Conservation (phyloP, 2,113 vertebrate species). For the Ceratotherium simum region DNA sequence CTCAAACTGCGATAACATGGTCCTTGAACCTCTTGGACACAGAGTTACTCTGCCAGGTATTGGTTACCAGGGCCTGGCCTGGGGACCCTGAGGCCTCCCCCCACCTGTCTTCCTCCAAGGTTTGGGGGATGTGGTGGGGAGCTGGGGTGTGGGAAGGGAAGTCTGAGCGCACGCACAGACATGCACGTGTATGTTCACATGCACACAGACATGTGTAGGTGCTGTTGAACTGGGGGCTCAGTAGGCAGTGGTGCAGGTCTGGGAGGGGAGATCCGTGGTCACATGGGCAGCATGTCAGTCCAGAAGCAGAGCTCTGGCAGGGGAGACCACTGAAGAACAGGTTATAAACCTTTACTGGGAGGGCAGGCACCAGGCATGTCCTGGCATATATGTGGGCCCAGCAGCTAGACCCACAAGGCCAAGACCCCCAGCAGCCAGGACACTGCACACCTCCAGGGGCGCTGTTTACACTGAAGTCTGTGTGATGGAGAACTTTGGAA, state of each 20-base stretch:
- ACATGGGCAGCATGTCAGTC: neutral
- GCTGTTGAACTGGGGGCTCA: neutral
- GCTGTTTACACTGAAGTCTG: neutral
- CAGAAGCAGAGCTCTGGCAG: neutral
- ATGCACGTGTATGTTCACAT: neutral
- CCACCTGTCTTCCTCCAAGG: neutral
- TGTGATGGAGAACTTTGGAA: neutral
- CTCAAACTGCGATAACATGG: neutral
- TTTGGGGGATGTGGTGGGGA: neutral
- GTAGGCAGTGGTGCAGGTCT: neutral
- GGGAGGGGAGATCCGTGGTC: neutral
- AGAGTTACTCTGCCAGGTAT: conserved; percentile 67
- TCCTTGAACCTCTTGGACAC: conserved; percentile 63
- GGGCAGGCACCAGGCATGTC: neutral
- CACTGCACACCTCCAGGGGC: neutral
- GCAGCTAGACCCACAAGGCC: neutral
- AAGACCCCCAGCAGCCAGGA: neutral
- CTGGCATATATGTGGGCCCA: neutral
- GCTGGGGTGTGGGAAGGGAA: neutral
- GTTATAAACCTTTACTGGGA: neutral
- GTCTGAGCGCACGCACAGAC: neutral
- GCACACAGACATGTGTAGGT: neutral
- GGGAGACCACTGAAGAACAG: neutral
- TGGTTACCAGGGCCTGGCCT: neutral
- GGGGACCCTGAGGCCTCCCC: neutral